Base-by-base conservation (phyloP, 35 echinoderm and acorn worm species). In the Eucidaris tribuloides region DNA sequence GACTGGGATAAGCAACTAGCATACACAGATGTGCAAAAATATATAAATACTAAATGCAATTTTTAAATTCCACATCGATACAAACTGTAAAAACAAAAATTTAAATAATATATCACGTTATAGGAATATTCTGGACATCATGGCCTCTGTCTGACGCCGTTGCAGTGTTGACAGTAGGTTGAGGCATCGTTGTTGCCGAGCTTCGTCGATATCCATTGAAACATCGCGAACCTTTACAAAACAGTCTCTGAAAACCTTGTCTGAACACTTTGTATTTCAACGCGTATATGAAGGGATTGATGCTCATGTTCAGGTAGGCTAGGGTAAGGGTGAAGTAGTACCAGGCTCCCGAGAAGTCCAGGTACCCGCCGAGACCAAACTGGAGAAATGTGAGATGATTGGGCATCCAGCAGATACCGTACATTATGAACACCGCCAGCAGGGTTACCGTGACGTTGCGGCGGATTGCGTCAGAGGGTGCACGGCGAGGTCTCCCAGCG, bases 201-300 rank as follows among this genome's bases (percentile, higher is more conserved):
- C n/a, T n/a, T n/a, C n/a, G n/a, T n/a, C n/a, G n/a, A n/a, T n/a
- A n/a, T n/a, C n/a, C n/a, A n/a, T n/a, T n/a, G n/a, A n/a, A n/a
- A n/a, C n/a, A n/a, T n/a, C n/a, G n/a, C n/a, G 71, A 33, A 14
- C 77, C 20, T 18, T 74, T 18, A 11, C 68, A 74, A 40, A 90
- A 90, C 7, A 90, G 59, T 17, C 31, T 30, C 42, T 54, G 68
- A 42, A 90, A 85, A 18, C 92, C 92, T 41, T 81, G 36, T 57
- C 83, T 61, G 71, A 95, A 95, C 43, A 91, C 82, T 43, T 89
- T 85, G 52, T 95, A 95, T 42, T 95, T 95, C 34, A 89, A 83
- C 7, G 82, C 87, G 64, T 95, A 95, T 22, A 95, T 90, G 62
- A 95, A 90, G 15, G 92, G 92, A 41, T 95, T 95, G 20, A 86